Evolutionary conservation across 2,888 invertebrate genomes (phyloP).

Genomic region (Thalpophila matura): DNA sequence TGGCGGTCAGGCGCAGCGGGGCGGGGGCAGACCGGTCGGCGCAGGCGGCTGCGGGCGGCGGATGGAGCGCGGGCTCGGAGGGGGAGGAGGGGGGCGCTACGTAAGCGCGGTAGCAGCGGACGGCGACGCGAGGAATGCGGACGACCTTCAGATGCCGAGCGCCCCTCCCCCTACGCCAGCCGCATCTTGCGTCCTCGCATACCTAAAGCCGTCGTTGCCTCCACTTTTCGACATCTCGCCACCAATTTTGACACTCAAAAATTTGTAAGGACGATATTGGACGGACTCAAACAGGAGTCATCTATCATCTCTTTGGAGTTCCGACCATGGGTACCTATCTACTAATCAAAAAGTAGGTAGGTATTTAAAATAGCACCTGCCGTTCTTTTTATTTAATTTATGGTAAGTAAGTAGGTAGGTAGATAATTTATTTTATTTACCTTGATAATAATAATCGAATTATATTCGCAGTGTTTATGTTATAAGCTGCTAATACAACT

Average conservation of each 20-base stretch:
- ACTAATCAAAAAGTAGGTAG: slow-evolving; percentile 12
- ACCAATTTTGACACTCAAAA: slow-evolving; percentile 86
- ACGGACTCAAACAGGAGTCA: slow-evolving; percentile 31
- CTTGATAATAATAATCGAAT: slow-evolving; percentile 34
- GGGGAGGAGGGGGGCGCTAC: slow-evolving; percentile 84
- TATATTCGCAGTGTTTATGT: slow-evolving; percentile 25
- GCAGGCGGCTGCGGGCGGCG: slow-evolving; percentile 71
- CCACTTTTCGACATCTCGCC: slow-evolving; percentile 88
- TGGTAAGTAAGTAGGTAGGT: slow-evolving; percentile 20
- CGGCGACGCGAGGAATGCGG: slow-evolving; percentile 91
- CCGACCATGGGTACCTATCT: not conserved
- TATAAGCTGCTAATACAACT: slow-evolving; percentile 17
- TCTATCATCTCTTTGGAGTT: slow-evolving; percentile 39
- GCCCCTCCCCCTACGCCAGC: slow-evolving; percentile 88
- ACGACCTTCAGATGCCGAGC: slow-evolving; percentile 90
- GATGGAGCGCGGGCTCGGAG: slow-evolving; percentile 65
- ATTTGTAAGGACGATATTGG: slow-evolving; percentile 67
- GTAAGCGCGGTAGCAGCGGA: slow-evolving; percentile 91
- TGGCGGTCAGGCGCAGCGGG: slow-evolving; percentile 81
- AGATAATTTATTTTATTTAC: slow-evolving; percentile 42
- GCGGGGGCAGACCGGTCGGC: slow-evolving; percentile 82
- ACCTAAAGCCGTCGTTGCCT: slow-evolving; percentile 87
- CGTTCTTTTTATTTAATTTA: slow-evolving; percentile 32
- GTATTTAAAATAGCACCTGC: slow-evolving; percentile 37
- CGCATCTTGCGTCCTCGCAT: slow-evolving; percentile 91